Evolutionary conservation across 2,888 invertebrate genomes (phyloP).

Genomic region (Andricus curvator): DNA sequence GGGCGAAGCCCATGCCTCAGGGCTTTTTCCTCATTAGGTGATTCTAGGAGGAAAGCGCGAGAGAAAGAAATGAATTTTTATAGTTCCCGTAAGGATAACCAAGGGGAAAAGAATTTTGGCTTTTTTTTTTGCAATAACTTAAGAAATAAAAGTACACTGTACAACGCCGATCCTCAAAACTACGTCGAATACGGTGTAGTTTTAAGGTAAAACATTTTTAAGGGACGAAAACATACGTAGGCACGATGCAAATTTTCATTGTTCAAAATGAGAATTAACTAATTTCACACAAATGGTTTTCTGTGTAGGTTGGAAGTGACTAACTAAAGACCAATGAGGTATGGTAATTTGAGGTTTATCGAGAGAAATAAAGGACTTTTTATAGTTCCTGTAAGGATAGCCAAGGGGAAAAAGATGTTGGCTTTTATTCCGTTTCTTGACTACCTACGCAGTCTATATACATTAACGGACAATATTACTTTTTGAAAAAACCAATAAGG

Average conservation of each 20-base stretch:
- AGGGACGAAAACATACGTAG: too few relatives aligned
- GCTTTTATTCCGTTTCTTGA: background rate
- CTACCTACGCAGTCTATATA: background rate
- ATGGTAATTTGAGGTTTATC: too few relatives aligned
- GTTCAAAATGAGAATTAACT: too few relatives aligned
- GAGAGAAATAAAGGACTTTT: background rate
- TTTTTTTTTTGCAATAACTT: background rate
- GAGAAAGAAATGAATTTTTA: background rate
- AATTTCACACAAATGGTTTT: too few relatives aligned
- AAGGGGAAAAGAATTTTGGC: background rate
- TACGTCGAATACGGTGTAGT: too few relatives aligned
- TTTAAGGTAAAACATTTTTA: too few relatives aligned
- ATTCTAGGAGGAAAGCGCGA: slow-evolving; percentile 36
- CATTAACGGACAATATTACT: background rate
- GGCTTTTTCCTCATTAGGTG: slow-evolving; percentile 57
- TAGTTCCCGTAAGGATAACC: background rate
- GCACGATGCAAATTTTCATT: too few relatives aligned
- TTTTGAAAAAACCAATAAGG: background rate
- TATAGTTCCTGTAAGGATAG: background rate
- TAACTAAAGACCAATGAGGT: background rate
- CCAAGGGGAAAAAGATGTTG: background rate
- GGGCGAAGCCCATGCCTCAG: slow-evolving; percentile 51
- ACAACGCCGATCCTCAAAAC: too few relatives aligned
- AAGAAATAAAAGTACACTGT: background rate
- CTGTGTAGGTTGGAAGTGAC: background rate